phyloP scores from a whole-genome alignment of 2,797 vertebrate species.

The Malacoctenus gilli region DNA sequence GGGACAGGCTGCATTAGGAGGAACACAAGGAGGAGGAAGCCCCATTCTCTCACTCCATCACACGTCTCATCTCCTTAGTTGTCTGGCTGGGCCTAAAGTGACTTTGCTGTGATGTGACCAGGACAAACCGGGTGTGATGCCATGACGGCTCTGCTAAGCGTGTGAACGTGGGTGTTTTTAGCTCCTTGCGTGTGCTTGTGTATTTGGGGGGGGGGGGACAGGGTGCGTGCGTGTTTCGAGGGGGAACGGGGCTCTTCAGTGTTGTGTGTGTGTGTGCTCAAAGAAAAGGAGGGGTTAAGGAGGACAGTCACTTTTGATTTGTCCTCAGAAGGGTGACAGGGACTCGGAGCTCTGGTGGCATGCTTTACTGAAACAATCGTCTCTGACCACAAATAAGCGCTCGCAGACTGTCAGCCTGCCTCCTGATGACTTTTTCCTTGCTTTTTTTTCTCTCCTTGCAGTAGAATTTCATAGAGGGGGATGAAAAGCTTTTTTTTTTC shows the following conservation, averaged over 20 bases:
- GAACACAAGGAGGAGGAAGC: constrained; percentile 66
- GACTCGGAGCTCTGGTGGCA: constrained; percentile 72
- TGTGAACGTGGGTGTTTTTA: constrained; percentile 63
- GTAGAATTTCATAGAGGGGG: constrained; percentile 62
- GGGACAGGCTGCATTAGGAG: constrained; percentile 72
- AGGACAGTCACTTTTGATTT: constrained; percentile 78
- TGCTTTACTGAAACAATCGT: constrained; percentile 71
- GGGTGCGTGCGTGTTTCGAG: constrained; percentile 26
- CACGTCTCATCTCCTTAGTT: constrained; percentile 73
- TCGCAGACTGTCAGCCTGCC: constrained; percentile 56
- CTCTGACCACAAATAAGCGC: constrained; percentile 62
- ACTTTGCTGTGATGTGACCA: constrained; percentile 75
- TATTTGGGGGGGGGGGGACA: constrained; percentile 36
- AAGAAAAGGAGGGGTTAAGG: constrained; percentile 49
- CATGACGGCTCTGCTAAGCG: constrained; percentile 58
- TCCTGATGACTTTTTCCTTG: constrained; percentile 56
- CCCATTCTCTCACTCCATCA: constrained; percentile 73
- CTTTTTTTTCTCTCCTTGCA: constrained; percentile 33
- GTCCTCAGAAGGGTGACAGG: constrained; percentile 73
- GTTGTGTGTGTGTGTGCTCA: constrained; percentile 24
- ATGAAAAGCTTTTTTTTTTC: constrained; percentile 65
- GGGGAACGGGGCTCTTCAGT: constrained; percentile 34
- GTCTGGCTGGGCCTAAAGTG: constrained; percentile 72
- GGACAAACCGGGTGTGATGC: constrained; percentile 71
- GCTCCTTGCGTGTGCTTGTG: constrained; percentile 43